These are phyloP conservation scores for Mythimna ferrago DNA, from an alignment of 2,888 invertebrate species.

Conservation along the genomic window DNA sequence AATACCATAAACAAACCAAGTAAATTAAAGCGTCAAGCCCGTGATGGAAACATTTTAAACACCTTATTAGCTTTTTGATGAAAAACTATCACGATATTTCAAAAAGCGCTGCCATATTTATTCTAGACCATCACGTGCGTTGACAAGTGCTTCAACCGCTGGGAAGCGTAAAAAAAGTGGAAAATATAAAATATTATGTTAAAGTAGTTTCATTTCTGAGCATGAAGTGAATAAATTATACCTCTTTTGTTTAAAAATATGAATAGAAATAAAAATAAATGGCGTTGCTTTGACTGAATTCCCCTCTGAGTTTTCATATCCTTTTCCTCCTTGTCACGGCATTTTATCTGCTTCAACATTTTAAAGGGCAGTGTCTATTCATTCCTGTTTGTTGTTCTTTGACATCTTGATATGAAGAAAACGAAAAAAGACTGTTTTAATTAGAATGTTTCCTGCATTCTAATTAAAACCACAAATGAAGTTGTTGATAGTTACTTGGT, in stretches of 20 bases:
- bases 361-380: slow-evolving; percentile 29
- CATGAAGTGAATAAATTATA: not conserved
- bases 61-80: not conserved
- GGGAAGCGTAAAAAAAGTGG: not conserved
- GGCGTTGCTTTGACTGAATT: slow-evolving; percentile 6
- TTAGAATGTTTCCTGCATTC: slow-evolving; percentile 29
- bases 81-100: not conserved
- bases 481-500: slow-evolving; percentile 12
- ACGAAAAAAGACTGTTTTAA: slow-evolving; percentile 19
- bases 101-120: slow-evolving; percentile 1
- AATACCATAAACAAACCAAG: too few species aligned
- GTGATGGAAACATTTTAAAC: not conserved
- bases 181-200: slow-evolving; percentile 13
- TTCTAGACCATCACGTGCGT: not conserved
- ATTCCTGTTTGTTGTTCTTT: slow-evolving; percentile 15
- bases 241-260: not conserved
- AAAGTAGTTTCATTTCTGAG: slow-evolving; percentile 11
- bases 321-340: not conserved
- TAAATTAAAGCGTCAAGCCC: not conserved
- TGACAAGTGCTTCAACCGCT: slow-evolving; percentile 7
- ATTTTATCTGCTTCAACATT: slow-evolving; percentile 29
- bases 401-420: slow-evolving; percentile 22
- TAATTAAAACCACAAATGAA: slow-evolving; percentile 9
- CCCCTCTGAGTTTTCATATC: slow-evolving; percentile 6
- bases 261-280: not conserved